Evolutionary conservation across 2,888 invertebrate genomes (phyloP).

Genomic region (Volucella inanis): DNA sequence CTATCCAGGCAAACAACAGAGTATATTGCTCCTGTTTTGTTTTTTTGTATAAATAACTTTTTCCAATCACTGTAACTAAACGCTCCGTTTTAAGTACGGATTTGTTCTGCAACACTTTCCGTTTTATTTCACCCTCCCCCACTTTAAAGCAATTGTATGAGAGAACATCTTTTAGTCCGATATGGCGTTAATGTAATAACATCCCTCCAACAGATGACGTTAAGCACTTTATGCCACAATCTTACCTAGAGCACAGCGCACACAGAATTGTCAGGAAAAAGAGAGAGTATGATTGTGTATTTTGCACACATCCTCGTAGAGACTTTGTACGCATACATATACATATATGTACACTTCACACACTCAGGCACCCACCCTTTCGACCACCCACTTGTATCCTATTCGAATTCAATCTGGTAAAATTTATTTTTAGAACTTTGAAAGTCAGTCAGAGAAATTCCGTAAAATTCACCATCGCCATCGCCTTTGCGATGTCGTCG

Average conservation of each 20-base stretch:
- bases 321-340: no score
- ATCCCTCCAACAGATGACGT: slow-evolving; percentile 26
- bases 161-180: neutral
- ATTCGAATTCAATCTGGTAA: slow-evolving; percentile 34
- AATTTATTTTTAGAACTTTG: slow-evolving; percentile 23
- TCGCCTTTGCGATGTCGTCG: no score
- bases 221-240: slow-evolving; percentile 9
- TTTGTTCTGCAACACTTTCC: no score
- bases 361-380: neutral
- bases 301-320: neutral
- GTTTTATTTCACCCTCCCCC: no score
- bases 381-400: neutral
- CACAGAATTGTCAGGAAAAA: neutral
- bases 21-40: neutral
- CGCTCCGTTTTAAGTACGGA: neutral
- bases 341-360: neutral
- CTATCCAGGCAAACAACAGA: neutral
- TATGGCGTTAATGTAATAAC: slow-evolving; percentile 27
- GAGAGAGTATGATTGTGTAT: neutral
- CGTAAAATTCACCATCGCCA: no score
- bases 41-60: no score
- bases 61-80: slow-evolving; percentile 13
- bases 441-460: neutral
- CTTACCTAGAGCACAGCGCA: neutral
- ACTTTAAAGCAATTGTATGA: neutral